A percentile compares a stretch with the other conserved stretches of the same genome.
Evolutionary conservation across 2,888 invertebrate genomes (phyloP).

Genomic region (Clostera curtula): DNA sequence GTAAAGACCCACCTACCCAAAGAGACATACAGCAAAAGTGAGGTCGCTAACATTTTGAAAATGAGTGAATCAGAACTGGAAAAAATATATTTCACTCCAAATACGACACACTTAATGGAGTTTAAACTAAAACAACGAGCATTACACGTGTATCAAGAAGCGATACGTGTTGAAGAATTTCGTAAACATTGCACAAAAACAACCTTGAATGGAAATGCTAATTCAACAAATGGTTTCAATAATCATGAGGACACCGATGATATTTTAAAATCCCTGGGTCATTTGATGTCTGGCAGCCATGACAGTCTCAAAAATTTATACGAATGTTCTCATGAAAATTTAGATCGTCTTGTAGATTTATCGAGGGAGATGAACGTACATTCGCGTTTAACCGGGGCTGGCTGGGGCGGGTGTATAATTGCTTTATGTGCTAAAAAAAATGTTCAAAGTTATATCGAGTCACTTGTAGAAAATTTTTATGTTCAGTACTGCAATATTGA

Average conservation of each 20-base stretch:
- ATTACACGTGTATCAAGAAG: slow-evolving; percentile 93
- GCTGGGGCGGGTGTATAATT: slow-evolving; percentile 98
- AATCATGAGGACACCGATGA: slow-evolving; percentile 31
- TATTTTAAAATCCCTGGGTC: slow-evolving; percentile 78
- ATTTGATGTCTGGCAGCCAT: slow-evolving; percentile 93
- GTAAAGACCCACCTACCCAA: slow-evolving; percentile 78
- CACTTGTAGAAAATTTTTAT: slow-evolving; percentile 83
- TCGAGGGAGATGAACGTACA: slow-evolving; percentile 82
- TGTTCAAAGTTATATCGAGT: slow-evolving; percentile 79
- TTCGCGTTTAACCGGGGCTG: slow-evolving; percentile 96
- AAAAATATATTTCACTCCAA: slow-evolving; percentile 54
- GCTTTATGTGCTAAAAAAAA: slow-evolving; percentile 83
- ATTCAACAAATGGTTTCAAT: slow-evolving; percentile 28
- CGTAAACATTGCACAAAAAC: slow-evolving; percentile 74
- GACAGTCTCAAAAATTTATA: slow-evolving; percentile 88
- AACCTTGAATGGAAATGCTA: slow-evolving; percentile 34
- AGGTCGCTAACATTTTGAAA: slow-evolving; percentile 78
- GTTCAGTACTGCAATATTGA: slow-evolving; percentile 67
- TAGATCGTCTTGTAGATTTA: slow-evolving; percentile 87
- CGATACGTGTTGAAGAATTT: slow-evolving; percentile 87
- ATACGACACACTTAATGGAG: slow-evolving; percentile 77
- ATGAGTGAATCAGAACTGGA: slow-evolving; percentile 77
- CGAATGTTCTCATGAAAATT: slow-evolving; percentile 93
- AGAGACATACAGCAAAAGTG: slow-evolving; percentile 79
- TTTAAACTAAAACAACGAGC: slow-evolving; percentile 91